Percentiles rank a stretch among this genome's conserved stretches.
These are phyloP conservation scores for Apogon talboti DNA, from an alignment of 2,797 vertebrate species.

Conservation along the genomic window DNA sequence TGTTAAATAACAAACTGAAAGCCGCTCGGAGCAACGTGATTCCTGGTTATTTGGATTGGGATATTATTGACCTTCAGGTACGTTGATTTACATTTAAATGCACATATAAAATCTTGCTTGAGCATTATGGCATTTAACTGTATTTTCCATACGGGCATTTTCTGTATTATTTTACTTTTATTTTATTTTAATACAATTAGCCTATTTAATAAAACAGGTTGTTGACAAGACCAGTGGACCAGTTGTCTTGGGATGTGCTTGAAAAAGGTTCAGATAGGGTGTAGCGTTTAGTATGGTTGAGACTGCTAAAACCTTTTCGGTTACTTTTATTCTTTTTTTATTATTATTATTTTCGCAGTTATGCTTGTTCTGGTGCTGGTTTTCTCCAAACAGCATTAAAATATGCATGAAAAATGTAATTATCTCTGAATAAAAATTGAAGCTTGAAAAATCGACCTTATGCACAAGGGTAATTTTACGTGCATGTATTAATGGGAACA, in stretches of 20 bases:
- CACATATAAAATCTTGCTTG: not conserved
- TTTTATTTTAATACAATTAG: not conserved
- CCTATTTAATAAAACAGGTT: not conserved
- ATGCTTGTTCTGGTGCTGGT: not conserved
- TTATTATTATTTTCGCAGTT: slow-evolving; percentile 3
- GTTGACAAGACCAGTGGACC: not conserved
- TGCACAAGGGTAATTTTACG: too few species aligned
- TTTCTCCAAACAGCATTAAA: not conserved
- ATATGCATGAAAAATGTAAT: too few species aligned
- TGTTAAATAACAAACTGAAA: slow-evolving; percentile 73
- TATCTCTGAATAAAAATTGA: too few species aligned
- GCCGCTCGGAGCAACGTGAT: slow-evolving; percentile 64
- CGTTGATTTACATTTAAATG: slow-evolving; percentile 41
- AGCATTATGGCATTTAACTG: not conserved
- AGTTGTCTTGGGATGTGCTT: not conserved
- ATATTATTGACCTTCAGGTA: slow-evolving; percentile 72
- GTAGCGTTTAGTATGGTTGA: not conserved
- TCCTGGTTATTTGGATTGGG: slow-evolving; percentile 64
- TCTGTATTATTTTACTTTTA: too few species aligned
- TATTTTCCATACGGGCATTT: too few species aligned
- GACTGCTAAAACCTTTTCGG: not conserved
- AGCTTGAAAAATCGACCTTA: too few species aligned
- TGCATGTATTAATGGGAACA: too few species aligned
- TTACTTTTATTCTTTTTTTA: not conserved
- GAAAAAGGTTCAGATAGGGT: not conserved